Conservation (phyloP, 2,888 invertebrate genomes). For the Hydroisotoma schaefferi region DNA sequence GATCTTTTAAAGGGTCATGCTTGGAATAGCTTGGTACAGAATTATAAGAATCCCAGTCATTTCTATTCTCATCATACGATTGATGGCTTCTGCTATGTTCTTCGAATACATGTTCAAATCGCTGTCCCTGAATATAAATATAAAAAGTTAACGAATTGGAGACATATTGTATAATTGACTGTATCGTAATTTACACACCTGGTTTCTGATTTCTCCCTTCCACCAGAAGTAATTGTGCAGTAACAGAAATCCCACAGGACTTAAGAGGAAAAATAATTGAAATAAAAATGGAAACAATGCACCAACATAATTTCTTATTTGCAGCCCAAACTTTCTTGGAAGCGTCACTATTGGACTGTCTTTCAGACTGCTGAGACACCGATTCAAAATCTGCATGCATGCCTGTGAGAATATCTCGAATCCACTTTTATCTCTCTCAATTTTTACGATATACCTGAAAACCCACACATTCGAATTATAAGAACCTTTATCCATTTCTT, state of each 20-base stretch:
- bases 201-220: no score
- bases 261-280: no score
- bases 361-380: no score
- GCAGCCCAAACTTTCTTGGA: no score
- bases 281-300: no score
- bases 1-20: not conserved
- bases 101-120: not conserved
- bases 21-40: not conserved
- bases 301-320: no score
- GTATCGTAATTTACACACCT: no score
- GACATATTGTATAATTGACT: no score
- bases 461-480: not conserved
- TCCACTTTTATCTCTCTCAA: not conserved
- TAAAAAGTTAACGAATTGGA: not conserved
- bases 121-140: not conserved
- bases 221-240: no score
- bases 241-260: no score
- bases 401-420: not conserved
- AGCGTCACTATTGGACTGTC: no score
- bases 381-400: no score
- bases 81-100: not conserved
- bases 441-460: not conserved
- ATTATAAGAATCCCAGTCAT: not conserved
- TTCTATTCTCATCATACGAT: not conserved
- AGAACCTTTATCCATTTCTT: not conserved